Evolutionary conservation across 2,113 vertebrate genomes (phyloP).

Genomic region (Engraulis encrasicolus): DNA sequence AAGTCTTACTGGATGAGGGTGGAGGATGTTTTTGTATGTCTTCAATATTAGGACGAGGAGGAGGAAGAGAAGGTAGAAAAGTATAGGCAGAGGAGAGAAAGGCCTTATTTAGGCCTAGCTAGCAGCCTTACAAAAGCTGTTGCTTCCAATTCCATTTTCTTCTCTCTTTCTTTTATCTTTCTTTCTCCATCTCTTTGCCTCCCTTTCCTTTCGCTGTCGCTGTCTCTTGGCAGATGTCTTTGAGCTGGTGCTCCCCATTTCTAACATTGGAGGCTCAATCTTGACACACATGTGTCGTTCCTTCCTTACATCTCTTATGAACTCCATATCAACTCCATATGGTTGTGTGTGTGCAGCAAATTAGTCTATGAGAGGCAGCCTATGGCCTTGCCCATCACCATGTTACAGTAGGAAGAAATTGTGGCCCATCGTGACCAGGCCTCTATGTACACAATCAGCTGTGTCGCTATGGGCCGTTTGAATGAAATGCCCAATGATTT

Average conservation of each 20-base stretch:
- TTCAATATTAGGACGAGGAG: conserved; percentile 45
- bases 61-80: conserved; percentile 21
- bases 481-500: neutral
- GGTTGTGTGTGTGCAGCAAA: neutral
- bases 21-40: conserved; percentile 57
- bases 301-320: neutral
- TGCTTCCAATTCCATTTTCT: conserved; percentile 36
- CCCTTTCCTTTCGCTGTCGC: conserved; percentile 32
- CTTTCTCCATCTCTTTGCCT: neutral
- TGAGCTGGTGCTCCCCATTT: conserved; percentile 21
- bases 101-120: conserved; percentile 48
- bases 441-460: neutral
- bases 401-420: neutral
- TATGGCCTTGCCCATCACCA: neutral
- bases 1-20: conserved; percentile 52
- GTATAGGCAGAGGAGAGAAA: conserved; percentile 35
- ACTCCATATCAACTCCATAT: neutral
- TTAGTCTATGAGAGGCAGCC: neutral
- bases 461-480: neutral
- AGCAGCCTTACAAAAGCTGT: conserved; percentile 32
- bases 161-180: conserved; percentile 23
- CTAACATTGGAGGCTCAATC: conserved; percentile 29
- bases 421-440: neutral
- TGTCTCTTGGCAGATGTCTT: conserved; percentile 41
- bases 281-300: neutral